Evolutionary conservation across 2,113 vertebrate species (phyloP).

Genomic region (Henicopernis longicauda): DNA sequence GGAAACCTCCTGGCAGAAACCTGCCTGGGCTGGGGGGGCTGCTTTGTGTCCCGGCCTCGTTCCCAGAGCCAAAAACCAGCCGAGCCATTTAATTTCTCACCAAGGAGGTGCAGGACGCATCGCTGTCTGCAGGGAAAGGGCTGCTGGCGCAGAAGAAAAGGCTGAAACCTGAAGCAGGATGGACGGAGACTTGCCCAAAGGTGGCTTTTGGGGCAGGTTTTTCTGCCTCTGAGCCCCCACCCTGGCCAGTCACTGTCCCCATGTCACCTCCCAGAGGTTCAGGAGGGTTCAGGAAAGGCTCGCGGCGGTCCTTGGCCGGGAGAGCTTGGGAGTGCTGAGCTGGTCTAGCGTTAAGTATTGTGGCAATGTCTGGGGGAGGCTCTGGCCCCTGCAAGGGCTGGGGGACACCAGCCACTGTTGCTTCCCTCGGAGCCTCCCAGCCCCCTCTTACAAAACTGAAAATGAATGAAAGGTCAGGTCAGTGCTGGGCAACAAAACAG

Average conservation of each 20-base stretch:
- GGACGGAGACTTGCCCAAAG: not conserved
- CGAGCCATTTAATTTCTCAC: not conserved
- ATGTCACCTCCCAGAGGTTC: not conserved
- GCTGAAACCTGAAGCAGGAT: not conserved
- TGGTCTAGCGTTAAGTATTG: not conserved
- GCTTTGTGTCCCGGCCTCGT: not conserved
- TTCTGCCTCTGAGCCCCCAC: not conserved
- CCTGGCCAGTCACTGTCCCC: not conserved
- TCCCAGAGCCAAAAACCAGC: not conserved
- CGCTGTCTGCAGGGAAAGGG: not conserved
- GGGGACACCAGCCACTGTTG: too few species aligned
- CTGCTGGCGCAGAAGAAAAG: not conserved
- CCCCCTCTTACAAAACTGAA: not conserved
- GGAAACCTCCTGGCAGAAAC: rapidly evolving
- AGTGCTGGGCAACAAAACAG: not conserved
- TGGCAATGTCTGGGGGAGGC: not conserved
- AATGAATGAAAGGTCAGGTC: not conserved
- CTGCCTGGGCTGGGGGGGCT: rapidly evolving
- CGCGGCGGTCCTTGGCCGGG: not conserved
- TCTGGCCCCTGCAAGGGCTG: not conserved
- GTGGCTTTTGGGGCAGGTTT: not conserved
- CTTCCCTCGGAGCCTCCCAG: not conserved
- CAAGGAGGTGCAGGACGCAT: rapidly evolving
- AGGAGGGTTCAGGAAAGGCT: not conserved
- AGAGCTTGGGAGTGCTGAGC: not conserved